phyloP scores from a whole-genome alignment of 2,888 invertebrate genomes.

The Megalurothrips usitatus region DNA sequence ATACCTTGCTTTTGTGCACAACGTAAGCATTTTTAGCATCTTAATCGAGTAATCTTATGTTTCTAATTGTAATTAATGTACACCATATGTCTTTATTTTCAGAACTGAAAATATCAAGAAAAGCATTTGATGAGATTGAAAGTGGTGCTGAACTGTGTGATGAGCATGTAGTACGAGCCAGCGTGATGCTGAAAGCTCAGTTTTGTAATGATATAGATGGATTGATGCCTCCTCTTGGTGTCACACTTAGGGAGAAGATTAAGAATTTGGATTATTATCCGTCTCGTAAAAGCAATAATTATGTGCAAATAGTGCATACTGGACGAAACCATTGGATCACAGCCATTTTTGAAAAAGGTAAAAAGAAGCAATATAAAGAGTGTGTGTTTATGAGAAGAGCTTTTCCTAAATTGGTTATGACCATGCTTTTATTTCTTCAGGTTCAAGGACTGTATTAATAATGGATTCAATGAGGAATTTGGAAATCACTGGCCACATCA shows the following conservation, averaged over 20 bases:
- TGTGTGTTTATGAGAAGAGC: background rate
- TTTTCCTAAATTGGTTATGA: background rate
- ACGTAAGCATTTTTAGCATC: no score
- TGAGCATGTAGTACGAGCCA: background rate
- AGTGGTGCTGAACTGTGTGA: background rate
- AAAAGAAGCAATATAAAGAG: background rate
- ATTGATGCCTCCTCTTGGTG: background rate
- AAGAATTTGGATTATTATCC: background rate
- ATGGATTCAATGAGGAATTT: background rate
- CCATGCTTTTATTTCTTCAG: background rate
- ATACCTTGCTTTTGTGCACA: no score
- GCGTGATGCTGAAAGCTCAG: background rate
- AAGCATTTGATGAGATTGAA: background rate
- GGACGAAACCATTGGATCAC: background rate
- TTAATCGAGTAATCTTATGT: no score
- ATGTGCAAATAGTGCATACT: background rate
- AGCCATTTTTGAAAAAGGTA: background rate
- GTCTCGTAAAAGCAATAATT: background rate
- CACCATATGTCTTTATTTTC: background rate
- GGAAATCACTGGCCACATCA: background rate
- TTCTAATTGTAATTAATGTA: no score
- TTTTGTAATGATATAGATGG: background rate
- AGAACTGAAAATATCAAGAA: background rate
- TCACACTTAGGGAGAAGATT: background rate
- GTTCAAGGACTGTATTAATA: background rate